Percentiles rank a stretch among this genome's conserved stretches.
Evolutionary conservation across 2,797 vertebrate genomes (phyloP).

Genomic region (Tokudaia tokunoshimensis): DNA sequence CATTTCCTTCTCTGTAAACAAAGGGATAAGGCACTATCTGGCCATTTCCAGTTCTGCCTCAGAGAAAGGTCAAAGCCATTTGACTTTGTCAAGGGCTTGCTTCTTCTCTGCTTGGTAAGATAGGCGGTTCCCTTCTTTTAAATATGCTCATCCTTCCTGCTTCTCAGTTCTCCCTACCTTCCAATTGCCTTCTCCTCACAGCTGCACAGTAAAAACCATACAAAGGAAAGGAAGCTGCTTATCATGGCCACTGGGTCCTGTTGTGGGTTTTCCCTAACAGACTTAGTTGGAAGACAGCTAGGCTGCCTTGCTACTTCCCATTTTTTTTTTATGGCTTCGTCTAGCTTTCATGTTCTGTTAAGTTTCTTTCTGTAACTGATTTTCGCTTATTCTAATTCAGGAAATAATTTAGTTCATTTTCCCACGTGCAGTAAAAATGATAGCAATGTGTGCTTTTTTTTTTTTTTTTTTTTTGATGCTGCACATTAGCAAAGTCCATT

Average conservation of each 20-base stretch:
- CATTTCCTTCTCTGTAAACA: conserved; percentile 59
- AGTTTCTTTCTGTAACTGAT: background rate
- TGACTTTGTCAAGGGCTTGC: conserved; percentile 15
- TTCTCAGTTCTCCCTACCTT: background rate
- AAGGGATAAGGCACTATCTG: conserved; percentile 43
- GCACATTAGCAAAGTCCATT: background rate
- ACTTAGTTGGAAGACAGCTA: background rate
- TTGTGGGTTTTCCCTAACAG: background rate
- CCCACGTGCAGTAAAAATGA: conserved; percentile 12
- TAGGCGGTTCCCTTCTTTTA: conserved; percentile 4
- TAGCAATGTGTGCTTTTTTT: background rate
- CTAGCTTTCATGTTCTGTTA: conserved; percentile 14
- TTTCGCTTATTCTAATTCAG: conserved; percentile 7
- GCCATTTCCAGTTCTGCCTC: conserved; percentile 44
- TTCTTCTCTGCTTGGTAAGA: conserved; percentile 57
- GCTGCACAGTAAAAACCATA: background rate
- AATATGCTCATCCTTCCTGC: conserved; percentile 12
- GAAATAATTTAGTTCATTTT: background rate
- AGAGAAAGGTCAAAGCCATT: conserved; percentile 57
- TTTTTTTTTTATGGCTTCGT: conserved; percentile 7
- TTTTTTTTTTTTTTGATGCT: background rate
- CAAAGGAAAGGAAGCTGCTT: background rate
- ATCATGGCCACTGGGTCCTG: background rate
- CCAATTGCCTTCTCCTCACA: background rate
- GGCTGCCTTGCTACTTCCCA: conserved; percentile 1